These are phyloP conservation scores for Cydia strobilella DNA, from an alignment of 1,140 invertebrate genomes.

Conservation along the genomic window DNA sequence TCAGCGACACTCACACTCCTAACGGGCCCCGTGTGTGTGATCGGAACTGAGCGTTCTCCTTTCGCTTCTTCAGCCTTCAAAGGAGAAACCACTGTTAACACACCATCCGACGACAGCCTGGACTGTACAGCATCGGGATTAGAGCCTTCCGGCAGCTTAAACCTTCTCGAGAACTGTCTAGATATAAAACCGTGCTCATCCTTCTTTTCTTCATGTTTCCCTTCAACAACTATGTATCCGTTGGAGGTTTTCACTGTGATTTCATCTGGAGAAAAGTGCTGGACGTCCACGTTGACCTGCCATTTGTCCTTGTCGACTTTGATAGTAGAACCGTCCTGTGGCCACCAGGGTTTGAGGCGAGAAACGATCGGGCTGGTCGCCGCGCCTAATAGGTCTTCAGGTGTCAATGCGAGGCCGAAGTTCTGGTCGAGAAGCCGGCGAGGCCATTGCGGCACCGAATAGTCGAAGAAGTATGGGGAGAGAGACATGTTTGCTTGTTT, in stretches of 20 bases:
- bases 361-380: conserved; percentile 55
- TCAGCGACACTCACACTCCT: conserved; percentile 43
- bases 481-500: conserved; percentile 56
- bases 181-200: conserved; percentile 88
- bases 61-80: conserved; percentile 63
- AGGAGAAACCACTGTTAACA: conserved; percentile 85
- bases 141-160: conserved; percentile 85
- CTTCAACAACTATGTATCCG: conserved; percentile 84
- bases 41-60: conserved; percentile 63
- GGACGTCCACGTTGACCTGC: conserved; percentile 89
- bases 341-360: conserved; percentile 57
- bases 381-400: conserved; percentile 53
- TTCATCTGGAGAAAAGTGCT: conserved; percentile 92
- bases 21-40: conserved; percentile 65
- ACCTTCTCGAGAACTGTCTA: conserved; percentile 86
- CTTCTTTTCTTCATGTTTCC: conserved; percentile 88
- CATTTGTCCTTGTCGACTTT: conserved; percentile 77
- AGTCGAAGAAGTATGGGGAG: conserved; percentile 63
- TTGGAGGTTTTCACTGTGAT: conserved; percentile 90
- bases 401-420: conserved; percentile 63
- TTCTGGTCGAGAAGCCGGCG: conserved; percentile 63
- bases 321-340: conserved; percentile 59
- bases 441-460: conserved; percentile 59
- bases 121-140: conserved; percentile 85
- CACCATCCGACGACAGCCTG: conserved; percentile 87